Conservation (phyloP, 2,113 vertebrate species). For the Triplophysa dalaica region DNA sequence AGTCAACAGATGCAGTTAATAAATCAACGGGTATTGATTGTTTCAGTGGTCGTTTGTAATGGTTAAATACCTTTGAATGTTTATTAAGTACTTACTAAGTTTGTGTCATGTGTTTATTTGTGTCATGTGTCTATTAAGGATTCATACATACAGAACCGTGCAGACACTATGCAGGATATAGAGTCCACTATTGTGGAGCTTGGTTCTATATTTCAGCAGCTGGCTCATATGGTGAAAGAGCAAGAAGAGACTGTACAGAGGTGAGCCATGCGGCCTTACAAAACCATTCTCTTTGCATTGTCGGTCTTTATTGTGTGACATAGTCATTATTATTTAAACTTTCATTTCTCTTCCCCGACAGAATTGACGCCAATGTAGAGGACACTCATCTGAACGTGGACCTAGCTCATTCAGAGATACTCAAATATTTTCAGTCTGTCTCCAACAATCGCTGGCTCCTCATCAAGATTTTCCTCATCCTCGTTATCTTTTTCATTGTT, state of each 20-base stretch:
- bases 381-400: conserved; percentile 80
- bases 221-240: conserved; percentile 85
- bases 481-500: conserved; percentile 81
- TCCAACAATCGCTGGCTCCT: conserved; percentile 82
- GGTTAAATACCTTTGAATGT: background rate
- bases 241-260: conserved; percentile 83
- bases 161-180: conserved; percentile 83
- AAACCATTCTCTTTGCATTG: background rate
- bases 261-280: conserved; percentile 54
- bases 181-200: conserved; percentile 83
- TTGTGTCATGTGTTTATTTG: background rate
- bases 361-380: conserved; percentile 79
- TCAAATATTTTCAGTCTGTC: conserved; percentile 83
- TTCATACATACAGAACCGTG: conserved; percentile 79
- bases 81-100: background rate
- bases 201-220: conserved; percentile 82
- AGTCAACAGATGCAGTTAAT: conserved; percentile 81
- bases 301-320: too few relatives aligned
- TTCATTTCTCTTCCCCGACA: conserved; percentile 42
- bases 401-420: conserved; percentile 77
- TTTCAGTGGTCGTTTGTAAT: background rate
- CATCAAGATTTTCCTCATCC: conserved; percentile 83
- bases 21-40: conserved; percentile 71
- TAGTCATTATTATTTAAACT: background rate
- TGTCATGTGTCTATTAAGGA: conserved; percentile 63